phyloP scores from a whole-genome alignment of 2,888 invertebrate genomes.

The Papilio elwesi region DNA sequence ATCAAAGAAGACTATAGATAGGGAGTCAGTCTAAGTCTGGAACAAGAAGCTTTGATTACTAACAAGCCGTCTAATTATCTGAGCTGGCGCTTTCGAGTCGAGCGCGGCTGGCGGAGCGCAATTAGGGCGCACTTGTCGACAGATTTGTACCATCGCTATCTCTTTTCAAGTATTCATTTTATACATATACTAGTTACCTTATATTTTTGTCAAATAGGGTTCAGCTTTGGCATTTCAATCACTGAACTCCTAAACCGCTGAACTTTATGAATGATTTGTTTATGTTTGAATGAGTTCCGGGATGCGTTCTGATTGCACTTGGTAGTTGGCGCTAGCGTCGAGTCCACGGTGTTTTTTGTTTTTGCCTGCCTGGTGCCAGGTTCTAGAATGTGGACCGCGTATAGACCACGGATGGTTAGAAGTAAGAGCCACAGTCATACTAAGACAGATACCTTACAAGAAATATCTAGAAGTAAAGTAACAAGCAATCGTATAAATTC shows the following conservation, averaged over 20 bases:
- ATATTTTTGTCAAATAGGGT: too few species aligned
- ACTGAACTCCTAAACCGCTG: too few species aligned
- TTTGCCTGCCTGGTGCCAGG: too few species aligned
- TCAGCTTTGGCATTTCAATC: too few species aligned
- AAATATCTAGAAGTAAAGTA: not conserved
- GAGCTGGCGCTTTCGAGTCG: constrained; percentile 60
- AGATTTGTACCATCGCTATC: constrained; percentile 41
- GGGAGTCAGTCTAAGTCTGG: constrained; percentile 21
- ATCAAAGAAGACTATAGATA: constrained; percentile 13
- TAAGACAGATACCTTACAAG: not conserved
- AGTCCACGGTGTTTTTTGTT: too few species aligned
- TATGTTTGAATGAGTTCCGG: too few species aligned
- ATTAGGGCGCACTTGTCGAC: constrained; percentile 46
- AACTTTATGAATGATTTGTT: too few species aligned
- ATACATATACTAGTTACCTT: not conserved
- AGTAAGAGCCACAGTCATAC: not conserved
- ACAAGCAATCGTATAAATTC: not conserved
- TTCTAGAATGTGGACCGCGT: too few species aligned
- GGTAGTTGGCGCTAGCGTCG: too few species aligned
- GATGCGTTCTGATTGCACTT: too few species aligned
- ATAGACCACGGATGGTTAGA: too few species aligned
- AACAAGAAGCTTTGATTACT: constrained; percentile 66
- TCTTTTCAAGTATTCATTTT: constrained; percentile 41
- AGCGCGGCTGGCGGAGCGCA: constrained; percentile 45
- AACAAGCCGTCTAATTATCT: constrained; percentile 79